Conservation (phyloP, 2,888 invertebrate species). For the Drosophila limbata region DNA sequence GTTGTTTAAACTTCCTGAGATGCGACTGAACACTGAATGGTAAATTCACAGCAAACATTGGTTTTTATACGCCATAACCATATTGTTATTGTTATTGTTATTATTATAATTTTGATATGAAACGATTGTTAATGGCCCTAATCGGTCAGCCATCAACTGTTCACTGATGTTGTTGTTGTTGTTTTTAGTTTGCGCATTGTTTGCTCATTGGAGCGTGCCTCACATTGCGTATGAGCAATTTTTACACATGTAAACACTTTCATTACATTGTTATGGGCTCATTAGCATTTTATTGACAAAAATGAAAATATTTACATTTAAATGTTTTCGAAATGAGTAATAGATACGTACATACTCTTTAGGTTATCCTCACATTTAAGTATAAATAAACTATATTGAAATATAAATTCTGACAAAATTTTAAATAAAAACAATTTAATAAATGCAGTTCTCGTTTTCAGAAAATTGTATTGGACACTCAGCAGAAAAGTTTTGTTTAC, state of each 20-base stretch:
- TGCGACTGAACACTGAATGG: constrained; percentile 53
- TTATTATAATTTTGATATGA: constrained; percentile 38
- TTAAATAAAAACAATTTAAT: too few species aligned
- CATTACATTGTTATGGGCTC: constrained; percentile 38
- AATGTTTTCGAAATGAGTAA: not conserved
- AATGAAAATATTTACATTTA: not conserved
- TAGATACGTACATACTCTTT: not conserved
- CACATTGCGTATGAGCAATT: constrained; percentile 60
- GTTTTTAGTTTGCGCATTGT: constrained; percentile 36
- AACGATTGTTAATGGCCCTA: constrained; percentile 70
- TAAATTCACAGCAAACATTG: constrained; percentile 15
- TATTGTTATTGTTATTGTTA: constrained; percentile 1
- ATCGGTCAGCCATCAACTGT: constrained; percentile 53
- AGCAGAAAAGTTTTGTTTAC: constrained; percentile 55
- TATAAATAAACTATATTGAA: not conserved
- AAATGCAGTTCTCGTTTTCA: too few species aligned
- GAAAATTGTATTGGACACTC: not conserved
- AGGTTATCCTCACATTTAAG: not conserved
- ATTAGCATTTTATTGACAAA: constrained; percentile 34
- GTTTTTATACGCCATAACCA: constrained; percentile 57
- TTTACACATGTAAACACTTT: constrained; percentile 55
- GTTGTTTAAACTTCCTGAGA: constrained; percentile 31
- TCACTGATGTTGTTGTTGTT: constrained; percentile 28
- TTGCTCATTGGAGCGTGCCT: constrained; percentile 61
- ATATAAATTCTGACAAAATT: not conserved